Base-by-base conservation (phyloP, 2,113 vertebrate species). In the Aldabrachelys gigantea region DNA sequence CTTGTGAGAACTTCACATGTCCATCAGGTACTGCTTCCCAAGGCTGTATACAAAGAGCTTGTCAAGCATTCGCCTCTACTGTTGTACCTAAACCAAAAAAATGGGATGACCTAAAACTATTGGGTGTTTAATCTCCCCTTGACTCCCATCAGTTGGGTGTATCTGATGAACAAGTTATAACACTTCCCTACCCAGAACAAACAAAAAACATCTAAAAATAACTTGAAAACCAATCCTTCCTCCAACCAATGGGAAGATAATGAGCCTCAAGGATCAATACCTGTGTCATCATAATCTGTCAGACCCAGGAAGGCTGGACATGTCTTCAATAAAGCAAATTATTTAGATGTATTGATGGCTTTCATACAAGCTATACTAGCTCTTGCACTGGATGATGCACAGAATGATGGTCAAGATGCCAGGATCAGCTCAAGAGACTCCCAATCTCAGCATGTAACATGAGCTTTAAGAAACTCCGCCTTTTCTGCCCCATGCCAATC, bases 351-450 rank as follows among this genome's bases (percentile, higher is more conserved):
- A 49, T 3, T 44, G n/a, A 2, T 17, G 50, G 41, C 14, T n/a
- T 84, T 57, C 25, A 47, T 10, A 12, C 0, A 27, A 80, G 6
- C 27, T 89, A 2, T 10, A 8, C 0, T 2, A 56, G 75, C 3
- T 21, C 25, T 72, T 29, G 56, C 3, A 17, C 35, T 62, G 35
- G 56, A 80, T 65, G 81, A 90, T n/a, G 79, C 38, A 80, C 50
- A 27, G 47, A 91, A 52, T 1, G 50, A 69, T 1, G 82, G 59
- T 13, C 6, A 59, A 86, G 84, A 14, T 86, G 80, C 52, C 35
- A 16, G 2, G 27, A 44, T 92, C 52, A 56, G 0, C 84, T 41
- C 14, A 82, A 82, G 50, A 75, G 41, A 17, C 7, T 50, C 14
- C 79, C 31, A 7, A 16, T 89, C 79, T 87, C 89, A 94, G 57